A percentile compares a stretch with the other conserved stretches of the same genome.
Conservation (phyloP, 1,140 invertebrate species). For the Oscheius sp. region DNA sequence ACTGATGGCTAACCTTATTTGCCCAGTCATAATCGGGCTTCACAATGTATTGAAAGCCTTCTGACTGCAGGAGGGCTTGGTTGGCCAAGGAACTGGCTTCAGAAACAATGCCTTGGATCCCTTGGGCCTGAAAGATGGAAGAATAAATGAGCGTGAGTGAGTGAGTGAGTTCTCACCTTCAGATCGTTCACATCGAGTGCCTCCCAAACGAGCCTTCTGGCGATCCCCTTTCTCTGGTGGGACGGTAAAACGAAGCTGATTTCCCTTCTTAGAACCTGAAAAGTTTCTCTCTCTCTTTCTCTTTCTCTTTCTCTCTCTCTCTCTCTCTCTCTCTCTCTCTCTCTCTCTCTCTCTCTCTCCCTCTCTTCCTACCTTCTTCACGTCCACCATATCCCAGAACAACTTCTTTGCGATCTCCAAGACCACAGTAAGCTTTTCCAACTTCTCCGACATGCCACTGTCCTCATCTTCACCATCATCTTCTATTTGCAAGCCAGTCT, state of each 20-base stretch:
- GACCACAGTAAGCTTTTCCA: background rate
- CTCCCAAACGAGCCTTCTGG: background rate
- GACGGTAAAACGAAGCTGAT: background rate
- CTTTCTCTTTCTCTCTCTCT: too few species aligned
- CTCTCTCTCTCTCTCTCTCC: too few species aligned
- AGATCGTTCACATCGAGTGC: background rate
- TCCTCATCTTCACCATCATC: too few species aligned
- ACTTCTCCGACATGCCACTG: background rate
- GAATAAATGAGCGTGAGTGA: too few species aligned
- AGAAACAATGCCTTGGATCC: conserved; percentile 5
- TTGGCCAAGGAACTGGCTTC: conserved; percentile 9
- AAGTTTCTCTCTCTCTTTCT: too few species aligned
- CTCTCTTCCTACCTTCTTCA: too few species aligned
- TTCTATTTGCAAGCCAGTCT: background rate
- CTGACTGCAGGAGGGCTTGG: background rate
- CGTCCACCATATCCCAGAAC: background rate
- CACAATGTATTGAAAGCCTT: background rate
- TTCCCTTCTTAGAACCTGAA: conserved; percentile 4
- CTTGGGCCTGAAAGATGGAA: background rate
- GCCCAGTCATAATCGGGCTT: conserved; percentile 2
- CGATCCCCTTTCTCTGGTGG: conserved; percentile 12
- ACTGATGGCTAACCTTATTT: too few species aligned
- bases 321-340: too few species aligned
- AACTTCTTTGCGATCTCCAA: background rate
- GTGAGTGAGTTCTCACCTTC: too few species aligned